Evolutionary conservation across 2,113 vertebrate genomes (phyloP).

Genomic region (Erpornis zantholeuca): DNA sequence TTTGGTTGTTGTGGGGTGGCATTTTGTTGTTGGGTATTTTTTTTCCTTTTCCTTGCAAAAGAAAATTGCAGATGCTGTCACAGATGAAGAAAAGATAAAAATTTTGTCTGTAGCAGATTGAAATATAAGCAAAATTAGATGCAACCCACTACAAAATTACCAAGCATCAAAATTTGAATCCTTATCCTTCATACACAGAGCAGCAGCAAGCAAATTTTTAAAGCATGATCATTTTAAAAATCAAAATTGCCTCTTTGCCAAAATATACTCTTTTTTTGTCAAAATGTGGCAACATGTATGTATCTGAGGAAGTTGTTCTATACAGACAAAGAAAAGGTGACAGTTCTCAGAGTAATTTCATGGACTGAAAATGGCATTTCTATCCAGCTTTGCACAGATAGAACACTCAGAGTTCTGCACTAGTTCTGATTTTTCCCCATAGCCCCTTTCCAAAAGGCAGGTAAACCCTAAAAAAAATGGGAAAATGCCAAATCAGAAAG

Average conservation of each 20-base stretch:
- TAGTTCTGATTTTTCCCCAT: neutral
- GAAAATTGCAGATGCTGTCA: neutral
- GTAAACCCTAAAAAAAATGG: neutral
- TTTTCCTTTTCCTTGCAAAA: neutral
- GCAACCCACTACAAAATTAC: neutral
- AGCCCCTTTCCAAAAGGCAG: neutral
- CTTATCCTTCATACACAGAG: neutral
- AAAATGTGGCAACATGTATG: neutral
- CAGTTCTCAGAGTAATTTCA: neutral
- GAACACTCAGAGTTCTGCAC: neutral
- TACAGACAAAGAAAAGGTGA: neutral
- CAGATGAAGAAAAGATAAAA: neutral
- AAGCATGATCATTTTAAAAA: neutral
- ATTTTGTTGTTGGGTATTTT: neutral
- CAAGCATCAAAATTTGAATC: neutral
- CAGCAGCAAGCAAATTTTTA: neutral
- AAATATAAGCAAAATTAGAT: neutral
- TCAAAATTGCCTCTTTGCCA: neutral
- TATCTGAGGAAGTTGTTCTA: neutral
- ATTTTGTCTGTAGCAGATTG: neutral
- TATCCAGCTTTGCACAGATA: neutral
- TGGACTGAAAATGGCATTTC: neutral
- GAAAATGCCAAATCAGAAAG: neutral
- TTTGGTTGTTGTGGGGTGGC: neutral
- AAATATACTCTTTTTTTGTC: neutral